Evolutionary conservation across 1,140 invertebrate species (phyloP).

Genomic region (Camponotus pennsylvanicus): DNA sequence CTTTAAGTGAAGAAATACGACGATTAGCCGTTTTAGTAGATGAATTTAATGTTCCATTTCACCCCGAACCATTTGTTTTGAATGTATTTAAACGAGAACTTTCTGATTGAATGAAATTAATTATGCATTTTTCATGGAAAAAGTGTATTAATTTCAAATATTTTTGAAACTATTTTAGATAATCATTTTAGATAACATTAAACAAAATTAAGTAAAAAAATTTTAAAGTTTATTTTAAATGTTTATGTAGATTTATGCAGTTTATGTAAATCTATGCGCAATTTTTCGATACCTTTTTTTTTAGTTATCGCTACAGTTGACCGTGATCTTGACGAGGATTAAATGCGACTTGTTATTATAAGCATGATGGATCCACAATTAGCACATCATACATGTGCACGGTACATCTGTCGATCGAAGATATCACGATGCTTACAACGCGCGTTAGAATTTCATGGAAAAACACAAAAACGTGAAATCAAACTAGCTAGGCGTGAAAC

Average conservation of each 20-base stretch:
- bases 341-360: neutral
- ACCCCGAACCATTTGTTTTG: constrained; percentile 94
- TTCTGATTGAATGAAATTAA: too few relatives aligned
- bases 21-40: constrained; percentile 96
- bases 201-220: too few relatives aligned
- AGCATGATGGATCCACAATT: neutral
- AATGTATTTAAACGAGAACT: constrained; percentile 98
- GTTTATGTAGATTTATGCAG: too few relatives aligned
- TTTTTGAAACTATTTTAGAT: too few relatives aligned
- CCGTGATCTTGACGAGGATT: neutral
- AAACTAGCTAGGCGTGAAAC: neutral
- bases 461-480: neutral
- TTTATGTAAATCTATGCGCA: neutral
- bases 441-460: neutral
- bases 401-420: neutral
- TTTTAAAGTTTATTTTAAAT: too few relatives aligned
- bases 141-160: too few relatives aligned
- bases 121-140: too few relatives aligned
- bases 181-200: too few relatives aligned
- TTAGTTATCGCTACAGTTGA: neutral
- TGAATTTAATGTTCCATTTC: constrained; percentile 97
- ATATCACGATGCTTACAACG: neutral
- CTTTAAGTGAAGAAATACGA: constrained; percentile 98
- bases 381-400: neutral
- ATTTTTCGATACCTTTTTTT: neutral